Conservation (phyloP, 2,113 vertebrate species). For the Calyptomena viridis region DNA sequence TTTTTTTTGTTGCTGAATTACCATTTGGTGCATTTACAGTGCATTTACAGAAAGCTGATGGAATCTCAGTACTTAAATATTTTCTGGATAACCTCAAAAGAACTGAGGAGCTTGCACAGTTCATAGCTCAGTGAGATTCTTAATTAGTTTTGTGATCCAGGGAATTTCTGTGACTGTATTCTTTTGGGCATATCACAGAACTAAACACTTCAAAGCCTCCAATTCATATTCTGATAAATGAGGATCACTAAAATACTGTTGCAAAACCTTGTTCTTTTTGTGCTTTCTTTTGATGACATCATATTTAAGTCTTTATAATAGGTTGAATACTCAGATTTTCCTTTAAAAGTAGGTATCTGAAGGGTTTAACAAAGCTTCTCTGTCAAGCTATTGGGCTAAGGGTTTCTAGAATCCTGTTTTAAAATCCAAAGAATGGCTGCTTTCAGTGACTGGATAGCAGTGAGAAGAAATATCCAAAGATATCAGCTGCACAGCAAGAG, state of each 20-base stretch:
- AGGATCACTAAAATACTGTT: neutral
- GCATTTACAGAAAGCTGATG: constrained; percentile 41
- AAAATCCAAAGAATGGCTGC: constrained; percentile 47
- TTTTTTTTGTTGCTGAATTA: neutral
- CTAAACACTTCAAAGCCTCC: constrained; percentile 10
- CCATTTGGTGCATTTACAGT: constrained; percentile 33
- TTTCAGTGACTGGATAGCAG: constrained; percentile 54
- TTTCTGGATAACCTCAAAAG: constrained; percentile 45
- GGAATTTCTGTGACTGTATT: constrained; percentile 26
- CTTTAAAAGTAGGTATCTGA: constrained; percentile 31
- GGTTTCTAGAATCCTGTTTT: constrained; percentile 5
- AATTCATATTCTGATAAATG: constrained; percentile 22
- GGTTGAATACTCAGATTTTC: constrained; percentile 23
- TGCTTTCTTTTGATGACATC: constrained; percentile 28
- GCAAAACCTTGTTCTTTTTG: neutral
- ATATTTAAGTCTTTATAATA: constrained; percentile 32
- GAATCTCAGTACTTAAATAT: constrained; percentile 39
- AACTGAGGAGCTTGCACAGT: constrained; percentile 26
- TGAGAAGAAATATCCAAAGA: constrained; percentile 40
- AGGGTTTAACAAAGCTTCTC: constrained; percentile 51
- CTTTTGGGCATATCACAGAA: constrained; percentile 10
- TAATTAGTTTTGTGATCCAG: constrained; percentile 62
- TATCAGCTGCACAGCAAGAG: constrained; percentile 50
- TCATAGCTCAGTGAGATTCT: constrained; percentile 54
- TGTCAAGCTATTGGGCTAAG: constrained; percentile 32